These are phyloP conservation scores for Carcinoscorpius rotundicauda DNA, from an alignment of 1,140 invertebrate species.

Conservation along the genomic window DNA sequence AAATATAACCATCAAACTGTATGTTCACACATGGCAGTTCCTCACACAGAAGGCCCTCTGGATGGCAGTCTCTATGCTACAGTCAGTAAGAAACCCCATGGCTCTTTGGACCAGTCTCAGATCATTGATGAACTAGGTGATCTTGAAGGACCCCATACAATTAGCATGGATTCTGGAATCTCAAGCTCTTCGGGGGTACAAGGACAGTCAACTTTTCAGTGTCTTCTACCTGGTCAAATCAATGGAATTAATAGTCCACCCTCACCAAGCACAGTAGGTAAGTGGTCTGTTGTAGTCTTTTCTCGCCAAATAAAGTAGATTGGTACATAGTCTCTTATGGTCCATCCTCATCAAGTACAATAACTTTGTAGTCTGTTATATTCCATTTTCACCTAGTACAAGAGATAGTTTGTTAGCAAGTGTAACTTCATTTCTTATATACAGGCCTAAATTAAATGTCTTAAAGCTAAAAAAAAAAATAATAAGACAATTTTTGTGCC, in stretches of 20 bases:
- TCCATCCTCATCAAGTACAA: too few species aligned
- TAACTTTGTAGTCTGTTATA: too few species aligned
- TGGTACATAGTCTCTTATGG: too few species aligned
- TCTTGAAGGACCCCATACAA: constrained; percentile 49
- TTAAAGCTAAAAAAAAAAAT: too few species aligned
- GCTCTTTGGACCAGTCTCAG: background rate
- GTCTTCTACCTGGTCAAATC: constrained; percentile 14
- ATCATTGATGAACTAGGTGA: constrained; percentile 18
- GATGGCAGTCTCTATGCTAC: constrained; percentile 81
- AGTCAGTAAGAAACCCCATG: constrained; percentile 43
- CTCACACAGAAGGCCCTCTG: constrained; percentile 60
- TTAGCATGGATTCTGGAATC: constrained; percentile 72
- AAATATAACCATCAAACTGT: too few species aligned
- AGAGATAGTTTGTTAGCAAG: too few species aligned
- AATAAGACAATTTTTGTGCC: too few species aligned
- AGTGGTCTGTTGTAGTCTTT: background rate
- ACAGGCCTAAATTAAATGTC: too few species aligned
- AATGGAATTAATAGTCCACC: constrained; percentile 15
- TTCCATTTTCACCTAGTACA: too few species aligned
- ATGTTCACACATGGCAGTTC: constrained; percentile 3
- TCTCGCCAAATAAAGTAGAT: too few species aligned
- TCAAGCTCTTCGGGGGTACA: constrained; percentile 42
- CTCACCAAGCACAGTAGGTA: constrained; percentile 17
- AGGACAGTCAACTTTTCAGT: constrained; percentile 15
- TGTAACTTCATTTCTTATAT: too few species aligned